Evolutionary conservation across 2,888 invertebrate genomes (phyloP), one percentile per base, ranked within the genome.

Genomic region (Yponomeuta evonymella): DNA sequence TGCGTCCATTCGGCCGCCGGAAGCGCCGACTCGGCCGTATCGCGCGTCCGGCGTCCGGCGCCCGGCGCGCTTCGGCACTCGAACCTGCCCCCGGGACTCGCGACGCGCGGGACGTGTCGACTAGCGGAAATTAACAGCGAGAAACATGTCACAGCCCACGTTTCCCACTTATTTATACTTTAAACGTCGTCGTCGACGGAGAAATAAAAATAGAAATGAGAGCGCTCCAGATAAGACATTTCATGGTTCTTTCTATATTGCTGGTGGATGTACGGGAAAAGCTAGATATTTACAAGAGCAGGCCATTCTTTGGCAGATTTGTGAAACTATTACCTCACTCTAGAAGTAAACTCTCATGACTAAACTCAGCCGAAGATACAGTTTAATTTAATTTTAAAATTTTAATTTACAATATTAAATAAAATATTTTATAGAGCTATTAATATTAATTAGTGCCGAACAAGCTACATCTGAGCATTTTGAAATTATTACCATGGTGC

Each of bases 31-130:
- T 51, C 68, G 51, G 68, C 29, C 63, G 70, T 64, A 69, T 70
- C 71, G 71, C 71, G 72, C 72, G 73, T 77, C 74, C 74, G 77
- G 80, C 73, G 43, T 43, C 72, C 74, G 73, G 64, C 68, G 73
- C 73, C 84, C 33, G 33, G 33, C 33, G 33, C 33, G 5, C 33
- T 83, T 6, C 65, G 65, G 29, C 29, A 65, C 10, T 30, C 65
- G 65, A 65, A 29, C 29, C 65, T 29, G 51, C 51, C 51, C 51
- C 51, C 15, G 51, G 5, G 15, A 58, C 51, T 15, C 51, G 51
- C 64, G 64, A 9, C 62, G 64, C 64, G 11, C 64, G 64, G 23
- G 23, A 30, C 64, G 29, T 29, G 29, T 12, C 64, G 64, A 64
- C 36, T n/a, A 36, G 30, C 67, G 67, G 67, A 67, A 67, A 67